phyloP scores from a whole-genome alignment of 2,113 vertebrate species.

The Himantopus leucocephalus region DNA sequence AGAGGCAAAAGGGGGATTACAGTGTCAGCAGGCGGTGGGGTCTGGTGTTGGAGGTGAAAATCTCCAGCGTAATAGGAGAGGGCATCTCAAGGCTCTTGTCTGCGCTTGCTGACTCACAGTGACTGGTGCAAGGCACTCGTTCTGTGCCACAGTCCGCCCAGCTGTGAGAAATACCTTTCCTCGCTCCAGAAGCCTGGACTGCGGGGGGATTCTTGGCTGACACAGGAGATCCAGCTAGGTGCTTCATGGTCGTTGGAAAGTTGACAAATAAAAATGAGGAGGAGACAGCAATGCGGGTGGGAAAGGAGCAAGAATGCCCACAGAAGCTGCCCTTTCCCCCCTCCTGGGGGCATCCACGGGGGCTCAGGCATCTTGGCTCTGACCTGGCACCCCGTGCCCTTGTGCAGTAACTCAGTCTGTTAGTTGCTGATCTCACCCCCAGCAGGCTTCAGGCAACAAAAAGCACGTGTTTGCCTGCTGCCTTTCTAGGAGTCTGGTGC shows the following conservation, averaged over 20 bases:
- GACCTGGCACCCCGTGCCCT: background rate
- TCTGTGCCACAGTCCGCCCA: background rate
- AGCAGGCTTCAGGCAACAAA: background rate
- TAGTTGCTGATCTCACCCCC: background rate
- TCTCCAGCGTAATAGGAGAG: background rate
- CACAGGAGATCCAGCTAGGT: background rate
- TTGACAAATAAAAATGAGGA: background rate
- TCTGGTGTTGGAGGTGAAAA: background rate
- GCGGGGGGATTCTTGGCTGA: background rate
- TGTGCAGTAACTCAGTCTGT: background rate
- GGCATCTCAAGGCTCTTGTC: background rate
- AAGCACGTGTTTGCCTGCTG: background rate
- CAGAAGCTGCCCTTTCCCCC: background rate
- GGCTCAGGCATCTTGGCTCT: background rate
- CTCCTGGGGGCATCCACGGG: background rate
- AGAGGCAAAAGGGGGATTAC: background rate
- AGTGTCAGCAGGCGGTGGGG: background rate
- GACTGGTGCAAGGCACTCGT: background rate
- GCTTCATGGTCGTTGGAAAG: background rate
- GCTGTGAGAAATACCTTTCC: background rate
- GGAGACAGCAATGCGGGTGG: background rate
- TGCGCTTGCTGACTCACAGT: conserved; percentile 1
- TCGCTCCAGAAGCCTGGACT: background rate
- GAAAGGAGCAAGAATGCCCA: background rate
- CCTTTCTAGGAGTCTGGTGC: background rate